Percentiles rank a stretch among this genome's conserved stretches.
Conservation (phyloP, 2,797 vertebrate genomes). For the Danio choprae region DNA sequence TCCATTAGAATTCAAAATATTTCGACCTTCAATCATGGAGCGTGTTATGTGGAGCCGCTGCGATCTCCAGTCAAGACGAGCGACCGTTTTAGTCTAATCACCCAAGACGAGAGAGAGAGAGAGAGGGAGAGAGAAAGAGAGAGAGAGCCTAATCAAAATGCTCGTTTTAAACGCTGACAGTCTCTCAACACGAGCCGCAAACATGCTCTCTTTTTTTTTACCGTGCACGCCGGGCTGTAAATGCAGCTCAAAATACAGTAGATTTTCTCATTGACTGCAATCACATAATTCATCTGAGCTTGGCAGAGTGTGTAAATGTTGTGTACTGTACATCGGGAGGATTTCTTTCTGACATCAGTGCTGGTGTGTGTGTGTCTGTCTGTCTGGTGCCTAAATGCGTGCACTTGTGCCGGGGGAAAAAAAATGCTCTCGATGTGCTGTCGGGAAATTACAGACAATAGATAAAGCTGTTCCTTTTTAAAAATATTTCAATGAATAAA, state of each 20-base stretch:
- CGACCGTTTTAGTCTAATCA: slow-evolving; percentile 99
- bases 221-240: slow-evolving; percentile 63
- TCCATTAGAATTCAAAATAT: slow-evolving; percentile 99
- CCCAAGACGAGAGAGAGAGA: slow-evolving; percentile 99
- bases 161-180: slow-evolving; percentile 99
- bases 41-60: slow-evolving; percentile 99
- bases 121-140: slow-evolving; percentile 99
- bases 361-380: slow-evolving; percentile 17
- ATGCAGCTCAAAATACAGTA: slow-evolving; percentile 67
- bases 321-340: slow-evolving; percentile 73
- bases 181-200: slow-evolving; percentile 90
- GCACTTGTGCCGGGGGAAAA: slow-evolving; percentile 4
- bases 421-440: slow-evolving; percentile 26
- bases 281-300: slow-evolving; percentile 65
- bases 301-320: slow-evolving; percentile 84
- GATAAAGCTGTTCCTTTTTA: background rate
- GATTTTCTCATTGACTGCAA: slow-evolving; percentile 67
- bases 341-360: slow-evolving; percentile 61
- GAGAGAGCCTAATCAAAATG: slow-evolving; percentile 97
- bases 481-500: background rate
- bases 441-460: background rate
- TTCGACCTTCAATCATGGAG: slow-evolving; percentile 99
- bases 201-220: slow-evolving; percentile 71
- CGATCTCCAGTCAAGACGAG: slow-evolving; percentile 99
- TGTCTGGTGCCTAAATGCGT: slow-evolving; percentile 8